Evolutionary conservation across 2,113 vertebrate species (phyloP).

Genomic region (Trogon surrucura): DNA sequence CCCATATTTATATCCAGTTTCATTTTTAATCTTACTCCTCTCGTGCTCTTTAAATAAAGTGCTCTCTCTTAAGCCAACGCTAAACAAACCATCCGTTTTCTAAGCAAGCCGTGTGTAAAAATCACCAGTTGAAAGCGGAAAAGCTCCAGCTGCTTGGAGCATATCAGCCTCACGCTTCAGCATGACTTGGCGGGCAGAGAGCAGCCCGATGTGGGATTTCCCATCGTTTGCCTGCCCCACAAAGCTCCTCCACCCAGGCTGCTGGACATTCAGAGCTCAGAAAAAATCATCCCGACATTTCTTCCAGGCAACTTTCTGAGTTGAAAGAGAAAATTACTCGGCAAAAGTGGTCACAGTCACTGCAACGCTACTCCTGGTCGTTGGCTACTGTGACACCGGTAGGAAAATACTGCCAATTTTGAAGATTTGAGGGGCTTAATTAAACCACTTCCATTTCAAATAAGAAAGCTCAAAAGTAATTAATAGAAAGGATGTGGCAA

Average conservation of each 20-base stretch:
- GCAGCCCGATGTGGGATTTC: background rate
- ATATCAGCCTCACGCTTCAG: constrained; percentile 11
- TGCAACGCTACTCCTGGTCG: background rate
- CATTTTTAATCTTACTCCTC: background rate
- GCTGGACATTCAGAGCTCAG: background rate
- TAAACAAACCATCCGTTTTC: constrained; percentile 25
- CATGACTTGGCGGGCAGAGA: background rate
- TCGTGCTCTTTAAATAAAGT: background rate
- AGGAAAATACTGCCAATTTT: constrained; percentile 31
- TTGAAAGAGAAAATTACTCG: background rate
- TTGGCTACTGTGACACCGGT: background rate
- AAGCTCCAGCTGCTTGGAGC: constrained; percentile 4
- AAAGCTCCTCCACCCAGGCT: background rate
- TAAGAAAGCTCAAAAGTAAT: constrained; percentile 30
- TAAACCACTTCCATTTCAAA: constrained; percentile 14
- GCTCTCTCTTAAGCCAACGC: constrained; percentile 7
- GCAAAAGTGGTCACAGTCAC: background rate
- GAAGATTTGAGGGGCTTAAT: background rate
- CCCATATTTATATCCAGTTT: background rate
- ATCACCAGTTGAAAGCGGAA: background rate
- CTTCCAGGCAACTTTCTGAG: background rate
- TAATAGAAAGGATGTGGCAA: constrained; percentile 5
- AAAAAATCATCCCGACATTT: background rate
- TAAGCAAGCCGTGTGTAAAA: background rate
- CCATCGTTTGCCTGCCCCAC: background rate